These are phyloP conservation scores for Planiliza haematocheilus DNA, from an alignment of 2,113 vertebrate species.

Conservation along the genomic window DNA sequence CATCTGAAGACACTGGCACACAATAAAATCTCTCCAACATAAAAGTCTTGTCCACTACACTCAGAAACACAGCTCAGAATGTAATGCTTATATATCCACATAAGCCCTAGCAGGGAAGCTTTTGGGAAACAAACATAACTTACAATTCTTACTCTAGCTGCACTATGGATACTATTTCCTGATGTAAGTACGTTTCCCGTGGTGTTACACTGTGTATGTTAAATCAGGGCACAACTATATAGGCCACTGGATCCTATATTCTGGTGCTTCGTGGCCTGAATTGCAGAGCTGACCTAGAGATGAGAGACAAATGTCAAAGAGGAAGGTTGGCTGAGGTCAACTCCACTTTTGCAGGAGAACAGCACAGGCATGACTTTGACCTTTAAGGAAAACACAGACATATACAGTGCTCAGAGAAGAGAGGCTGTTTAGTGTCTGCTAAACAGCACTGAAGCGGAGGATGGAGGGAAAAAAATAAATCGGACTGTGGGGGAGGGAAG, in stretches of 20 bases:
- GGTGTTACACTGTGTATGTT: slow-evolving; percentile 24
- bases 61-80: slow-evolving; percentile 30
- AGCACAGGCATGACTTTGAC: slow-evolving; percentile 71
- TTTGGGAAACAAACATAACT: slow-evolving; percentile 30
- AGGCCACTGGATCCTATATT: slow-evolving; percentile 63
- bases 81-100: slow-evolving; percentile 31
- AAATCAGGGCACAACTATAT: slow-evolving; percentile 60
- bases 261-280: slow-evolving; percentile 64
- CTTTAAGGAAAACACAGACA: slow-evolving; percentile 74
- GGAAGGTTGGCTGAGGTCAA: slow-evolving; percentile 61
- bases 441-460: slow-evolving; percentile 43
- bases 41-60: slow-evolving; percentile 9
- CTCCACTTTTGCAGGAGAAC: slow-evolving; percentile 55
- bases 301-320: slow-evolving; percentile 67
- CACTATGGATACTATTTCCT: slow-evolving; percentile 53
- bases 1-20: slow-evolving; percentile 35
- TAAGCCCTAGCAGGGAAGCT: slow-evolving; percentile 10
- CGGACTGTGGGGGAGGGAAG: slow-evolving; percentile 28
- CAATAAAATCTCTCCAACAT: slow-evolving; percentile 30
- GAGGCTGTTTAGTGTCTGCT: slow-evolving; percentile 48
- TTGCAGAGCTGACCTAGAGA: slow-evolving; percentile 62
- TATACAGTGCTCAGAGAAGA: slow-evolving; percentile 28
- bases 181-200: slow-evolving; percentile 62
- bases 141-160: slow-evolving; percentile 46
- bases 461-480: slow-evolving; percentile 1